These are phyloP conservation scores for Lipotes vexillifer DNA, from an alignment of 2,113 vertebrate genomes.

Conservation along the genomic window DNA sequence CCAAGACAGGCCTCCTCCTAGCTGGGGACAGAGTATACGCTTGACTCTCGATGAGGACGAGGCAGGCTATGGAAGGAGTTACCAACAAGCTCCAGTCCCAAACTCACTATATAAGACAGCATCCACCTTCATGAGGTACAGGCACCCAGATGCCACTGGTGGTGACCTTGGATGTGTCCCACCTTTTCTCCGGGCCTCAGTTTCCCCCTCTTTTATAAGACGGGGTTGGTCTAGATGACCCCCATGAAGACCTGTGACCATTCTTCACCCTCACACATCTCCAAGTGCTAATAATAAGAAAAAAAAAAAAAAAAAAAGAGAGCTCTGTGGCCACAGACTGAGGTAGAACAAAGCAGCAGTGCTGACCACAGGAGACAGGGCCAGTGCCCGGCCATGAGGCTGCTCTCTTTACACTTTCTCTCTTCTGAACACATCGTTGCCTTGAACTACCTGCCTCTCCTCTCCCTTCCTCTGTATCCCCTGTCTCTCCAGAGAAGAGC, in stretches of 20 bases:
- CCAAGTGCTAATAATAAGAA: neutral
- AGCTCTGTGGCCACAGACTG: neutral
- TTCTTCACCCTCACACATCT: neutral
- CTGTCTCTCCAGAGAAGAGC: neutral
- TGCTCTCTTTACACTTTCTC: neutral
- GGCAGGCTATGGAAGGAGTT: neutral
- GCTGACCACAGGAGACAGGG: neutral
- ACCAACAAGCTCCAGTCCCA: neutral
- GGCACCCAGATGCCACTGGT: no score
- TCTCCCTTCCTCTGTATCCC: neutral
- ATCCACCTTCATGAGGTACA: neutral
- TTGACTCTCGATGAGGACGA: neutral
- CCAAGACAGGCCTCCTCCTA: neutral
- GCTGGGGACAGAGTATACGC: neutral
- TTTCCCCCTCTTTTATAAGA: neutral
- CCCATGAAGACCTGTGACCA: neutral
- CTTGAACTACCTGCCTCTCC: neutral
- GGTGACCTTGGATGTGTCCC: neutral
- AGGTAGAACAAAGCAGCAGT: neutral
- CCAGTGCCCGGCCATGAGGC: accelerated
- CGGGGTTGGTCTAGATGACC: neutral
- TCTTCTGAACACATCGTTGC: neutral
- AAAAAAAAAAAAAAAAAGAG: neutral
- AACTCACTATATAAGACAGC: neutral
- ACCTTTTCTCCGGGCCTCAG: neutral